Conservation (phyloP, 1,140 invertebrate genomes). For the Chironomus striatipennis region DNA sequence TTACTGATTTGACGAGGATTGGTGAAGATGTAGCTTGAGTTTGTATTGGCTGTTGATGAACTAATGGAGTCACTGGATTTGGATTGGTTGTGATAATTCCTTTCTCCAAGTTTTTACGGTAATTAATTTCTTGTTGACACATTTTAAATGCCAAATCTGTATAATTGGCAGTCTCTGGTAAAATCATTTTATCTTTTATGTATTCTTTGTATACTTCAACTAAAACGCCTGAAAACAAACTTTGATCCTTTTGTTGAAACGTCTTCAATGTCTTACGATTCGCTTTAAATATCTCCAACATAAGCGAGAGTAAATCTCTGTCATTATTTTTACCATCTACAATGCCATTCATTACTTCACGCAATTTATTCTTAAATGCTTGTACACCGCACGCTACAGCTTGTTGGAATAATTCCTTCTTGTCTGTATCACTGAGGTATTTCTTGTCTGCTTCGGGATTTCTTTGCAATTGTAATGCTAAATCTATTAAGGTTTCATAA, state of each 20-base stretch:
- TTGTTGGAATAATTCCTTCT: conserved; percentile 28
- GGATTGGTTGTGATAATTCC: neutral
- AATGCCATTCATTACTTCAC: conserved; percentile 25
- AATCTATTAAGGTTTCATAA: conserved; percentile 67
- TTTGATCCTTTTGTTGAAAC: conserved; percentile 29
- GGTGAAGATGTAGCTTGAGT: neutral
- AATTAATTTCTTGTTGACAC: conserved; percentile 36
- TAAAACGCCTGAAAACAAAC: conserved; percentile 27
- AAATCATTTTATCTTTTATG: conserved; percentile 29
- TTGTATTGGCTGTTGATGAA: neutral
- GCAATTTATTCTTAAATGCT: conserved; percentile 26
- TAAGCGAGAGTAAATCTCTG: conserved; percentile 27
- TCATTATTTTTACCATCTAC: conserved; percentile 26
- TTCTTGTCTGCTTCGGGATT: conserved; percentile 77
- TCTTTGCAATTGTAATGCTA: conserved; percentile 67
- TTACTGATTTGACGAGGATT: neutral
- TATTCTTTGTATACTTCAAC: conserved; percentile 30
- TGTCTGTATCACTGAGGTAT: conserved; percentile 43
- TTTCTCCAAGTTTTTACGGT: conserved; percentile 27
- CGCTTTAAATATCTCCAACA: conserved; percentile 30
- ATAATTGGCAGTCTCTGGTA: conserved; percentile 36
- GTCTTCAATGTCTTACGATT: conserved; percentile 30
- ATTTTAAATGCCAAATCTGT: conserved; percentile 40
- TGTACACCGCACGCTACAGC: conserved; percentile 27
- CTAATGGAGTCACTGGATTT: neutral